Conservation (phyloP, 2,113 vertebrate species). For the Labeo rohita region DNA sequence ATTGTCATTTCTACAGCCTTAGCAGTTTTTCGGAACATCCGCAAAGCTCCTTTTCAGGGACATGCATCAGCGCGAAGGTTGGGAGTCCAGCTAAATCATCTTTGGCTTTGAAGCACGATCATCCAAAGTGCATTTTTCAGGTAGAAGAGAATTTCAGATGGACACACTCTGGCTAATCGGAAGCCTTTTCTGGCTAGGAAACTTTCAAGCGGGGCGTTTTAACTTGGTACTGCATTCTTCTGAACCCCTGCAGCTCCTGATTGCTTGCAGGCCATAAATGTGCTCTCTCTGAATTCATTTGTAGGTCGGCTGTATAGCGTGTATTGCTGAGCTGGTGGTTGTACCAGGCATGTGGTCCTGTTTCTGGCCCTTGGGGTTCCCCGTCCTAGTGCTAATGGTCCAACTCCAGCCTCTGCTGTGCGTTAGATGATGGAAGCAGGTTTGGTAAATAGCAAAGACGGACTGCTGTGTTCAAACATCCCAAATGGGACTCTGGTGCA, state of each 20-base stretch:
- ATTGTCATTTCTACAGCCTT: constrained; percentile 31
- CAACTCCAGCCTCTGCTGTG: constrained; percentile 38
- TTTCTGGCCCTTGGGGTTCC: constrained; percentile 39
- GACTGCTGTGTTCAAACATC: constrained; percentile 52
- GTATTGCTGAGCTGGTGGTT: constrained; percentile 28
- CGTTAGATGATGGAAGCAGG: constrained; percentile 24
- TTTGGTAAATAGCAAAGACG: constrained; percentile 51
- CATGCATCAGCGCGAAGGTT: constrained; percentile 29
- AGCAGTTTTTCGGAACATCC: constrained; percentile 15
- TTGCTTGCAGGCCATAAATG: neutral
- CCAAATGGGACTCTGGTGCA: constrained; percentile 59
- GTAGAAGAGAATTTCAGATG: neutral
- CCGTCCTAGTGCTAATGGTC: constrained; percentile 44
- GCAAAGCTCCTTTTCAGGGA: constrained; percentile 22
- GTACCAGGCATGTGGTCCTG: constrained; percentile 32
- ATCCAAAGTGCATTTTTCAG: constrained; percentile 12
- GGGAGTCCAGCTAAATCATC: constrained; percentile 26
- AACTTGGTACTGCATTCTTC: neutral
- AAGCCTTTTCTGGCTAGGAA: neutral
- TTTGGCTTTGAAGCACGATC: neutral
- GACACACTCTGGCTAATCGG: neutral
- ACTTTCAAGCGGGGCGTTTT: constrained; percentile 5
- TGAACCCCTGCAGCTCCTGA: neutral
- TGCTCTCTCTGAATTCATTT: constrained; percentile 5
- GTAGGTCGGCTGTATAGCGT: neutral